Percentiles rank a stretch among this genome's conserved stretches.
phyloP scores from a whole-genome alignment of 2,113 vertebrate genomes.

The Orientallactaga bullata region DNA sequence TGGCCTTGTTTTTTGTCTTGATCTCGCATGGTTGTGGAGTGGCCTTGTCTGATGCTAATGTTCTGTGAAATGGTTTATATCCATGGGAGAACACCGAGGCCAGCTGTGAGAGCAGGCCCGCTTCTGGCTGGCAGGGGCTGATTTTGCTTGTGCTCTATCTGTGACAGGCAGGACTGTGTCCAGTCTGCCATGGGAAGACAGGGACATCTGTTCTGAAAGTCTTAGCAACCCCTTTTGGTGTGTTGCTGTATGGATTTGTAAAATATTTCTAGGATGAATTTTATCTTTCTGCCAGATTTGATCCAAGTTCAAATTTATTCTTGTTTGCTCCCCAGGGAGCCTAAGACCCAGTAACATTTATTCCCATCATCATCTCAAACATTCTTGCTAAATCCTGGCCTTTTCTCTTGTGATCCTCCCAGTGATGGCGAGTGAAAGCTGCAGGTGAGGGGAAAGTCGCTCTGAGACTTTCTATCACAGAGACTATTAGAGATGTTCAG shows the following conservation, averaged over 20 bases:
- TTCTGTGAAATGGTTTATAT: neutral
- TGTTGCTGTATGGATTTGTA: neutral
- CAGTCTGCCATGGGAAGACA: neutral
- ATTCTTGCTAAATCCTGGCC: neutral
- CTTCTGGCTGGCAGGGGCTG: neutral
- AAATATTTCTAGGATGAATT: neutral
- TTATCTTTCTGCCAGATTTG: conserved; percentile 50
- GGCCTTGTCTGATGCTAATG: neutral
- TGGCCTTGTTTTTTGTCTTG: neutral
- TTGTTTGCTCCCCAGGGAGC: neutral
- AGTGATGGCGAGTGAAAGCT: neutral
- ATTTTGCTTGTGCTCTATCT: neutral
- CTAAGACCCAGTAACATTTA: neutral
- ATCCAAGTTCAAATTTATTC: conserved; percentile 23
- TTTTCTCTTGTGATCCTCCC: neutral
- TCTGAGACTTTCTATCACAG: rapidly evolving
- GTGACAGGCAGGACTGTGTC: neutral
- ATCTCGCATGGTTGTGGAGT: neutral
- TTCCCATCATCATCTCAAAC: neutral
- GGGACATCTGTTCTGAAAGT: neutral
- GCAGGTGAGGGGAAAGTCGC: neutral
- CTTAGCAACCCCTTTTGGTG: neutral
- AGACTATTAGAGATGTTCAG: neutral
- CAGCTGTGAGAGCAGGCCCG: neutral
- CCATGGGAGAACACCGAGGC: neutral